Base-by-base conservation (phyloP, 2,797 vertebrate genomes). In the Leuciscus waleckii region DNA sequence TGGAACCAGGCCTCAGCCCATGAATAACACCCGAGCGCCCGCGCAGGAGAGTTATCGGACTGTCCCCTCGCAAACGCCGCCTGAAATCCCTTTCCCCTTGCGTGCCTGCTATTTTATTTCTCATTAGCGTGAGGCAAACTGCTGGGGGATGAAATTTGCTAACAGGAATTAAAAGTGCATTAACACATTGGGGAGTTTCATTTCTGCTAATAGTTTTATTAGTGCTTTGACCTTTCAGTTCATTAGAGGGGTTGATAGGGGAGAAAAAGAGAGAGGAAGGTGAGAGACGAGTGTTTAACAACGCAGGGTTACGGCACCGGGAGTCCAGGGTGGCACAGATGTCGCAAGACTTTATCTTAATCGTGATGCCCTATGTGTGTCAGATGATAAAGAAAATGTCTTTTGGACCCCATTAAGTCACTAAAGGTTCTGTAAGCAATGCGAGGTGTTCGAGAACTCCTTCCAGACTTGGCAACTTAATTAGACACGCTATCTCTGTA, bases 141-240 rank as follows among this genome's bases (percentile, higher is more conserved):
- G 95, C 95, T 96, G 94, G 95, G 95, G 95, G 95, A 96, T 96
- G 94, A 96, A 96, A 96, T 96, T 95, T 95, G 95, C 95, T 96
- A 96, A 96, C 95, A 95, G 95, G 95, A 96, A 96, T 96, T 96
- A 96, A 96, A 96, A 95, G 94, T 95, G 94, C 95, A 96, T 96
- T 96, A 96, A 95, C 94, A 95, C 95, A 94, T 95, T 93, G 95
- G 94, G 95, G 94, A 96, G 95, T 95, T 95, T 96, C 93, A 94
- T 95, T 95, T 94, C 94, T 95, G 94, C 95, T 96, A 96, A 96
- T 95, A 96, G 95, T 96, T 96, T 96, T 96, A 96, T 95, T 96
- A 96, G 95, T 90, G 95, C 94, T 96, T 93, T 96, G 95, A 96
- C 95, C 95, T 96, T 96, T 96, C 92, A 94, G 94, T 96, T 95